These are phyloP conservation scores for Apotomis turbidana DNA, from an alignment of 2,888 invertebrate genomes.

Conservation along the genomic window DNA sequence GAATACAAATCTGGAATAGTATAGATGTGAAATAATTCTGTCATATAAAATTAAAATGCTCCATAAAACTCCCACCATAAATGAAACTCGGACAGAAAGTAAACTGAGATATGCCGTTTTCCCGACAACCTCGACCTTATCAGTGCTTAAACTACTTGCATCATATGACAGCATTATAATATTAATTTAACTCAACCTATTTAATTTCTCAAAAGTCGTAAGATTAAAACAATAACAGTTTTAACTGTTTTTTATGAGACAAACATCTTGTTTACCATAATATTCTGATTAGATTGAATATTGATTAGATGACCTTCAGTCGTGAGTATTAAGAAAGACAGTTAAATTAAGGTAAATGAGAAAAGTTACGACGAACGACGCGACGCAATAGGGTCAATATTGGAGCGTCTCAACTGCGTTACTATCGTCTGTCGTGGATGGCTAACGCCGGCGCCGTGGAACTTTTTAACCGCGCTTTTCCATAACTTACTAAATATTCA, in stretches of 20 bases:
- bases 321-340: slow-evolving; percentile 48
- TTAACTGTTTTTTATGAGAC: slow-evolving; percentile 35
- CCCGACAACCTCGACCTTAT: slow-evolving; percentile 3
- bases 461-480: too few relatives aligned
- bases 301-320: slow-evolving; percentile 40
- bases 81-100: not conserved
- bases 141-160: slow-evolving; percentile 2
- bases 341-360: slow-evolving; percentile 59
- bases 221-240: slow-evolving; percentile 42
- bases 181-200: slow-evolving; percentile 22
- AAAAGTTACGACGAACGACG: slow-evolving; percentile 68
- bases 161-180: slow-evolving; percentile 18
- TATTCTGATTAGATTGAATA: slow-evolving; percentile 42
- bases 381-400: slow-evolving; percentile 59
- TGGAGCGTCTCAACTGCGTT: too few relatives aligned
- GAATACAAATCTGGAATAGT: too few relatives aligned
- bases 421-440: too few relatives aligned
- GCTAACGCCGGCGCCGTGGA: too few relatives aligned
- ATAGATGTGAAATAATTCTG: not conserved
- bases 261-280: slow-evolving; percentile 31
- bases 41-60: not conserved
- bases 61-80: not conserved
- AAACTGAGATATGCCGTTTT: not conserved
- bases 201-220: slow-evolving; percentile 35
- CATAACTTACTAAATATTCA: too few relatives aligned